Conservation (phyloP, 2,797 vertebrate genomes). For the Steatocranus sp. region DNA sequence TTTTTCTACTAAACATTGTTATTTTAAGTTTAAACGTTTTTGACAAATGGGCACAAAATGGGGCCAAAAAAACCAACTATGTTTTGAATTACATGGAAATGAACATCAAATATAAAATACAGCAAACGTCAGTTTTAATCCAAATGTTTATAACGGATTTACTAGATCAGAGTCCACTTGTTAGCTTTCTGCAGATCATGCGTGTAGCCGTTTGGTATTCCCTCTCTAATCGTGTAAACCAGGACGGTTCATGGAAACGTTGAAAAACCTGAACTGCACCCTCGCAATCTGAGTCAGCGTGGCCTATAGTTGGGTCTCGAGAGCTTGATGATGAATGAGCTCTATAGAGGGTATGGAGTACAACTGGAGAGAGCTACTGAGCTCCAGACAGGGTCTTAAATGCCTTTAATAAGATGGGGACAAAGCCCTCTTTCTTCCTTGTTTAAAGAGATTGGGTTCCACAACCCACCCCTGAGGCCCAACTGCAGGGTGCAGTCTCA, state of each 20-base stretch:
- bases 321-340: conserved; percentile 57
- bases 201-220: background rate
- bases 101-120: background rate
- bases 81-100: background rate
- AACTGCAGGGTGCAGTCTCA: conserved; percentile 43
- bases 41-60: background rate
- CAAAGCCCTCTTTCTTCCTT: conserved; percentile 76
- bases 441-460: conserved; percentile 74
- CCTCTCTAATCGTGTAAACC: background rate
- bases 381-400: conserved; percentile 71
- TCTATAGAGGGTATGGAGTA: conserved; percentile 41
- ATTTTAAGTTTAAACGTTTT: background rate
- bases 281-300: background rate
- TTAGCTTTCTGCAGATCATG: conserved; percentile 12
- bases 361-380: conserved; percentile 49
- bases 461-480: conserved; percentile 63
- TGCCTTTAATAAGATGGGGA: conserved; percentile 73
- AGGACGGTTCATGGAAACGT: conserved; percentile 9
- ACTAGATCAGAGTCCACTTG: background rate
- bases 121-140: background rate
- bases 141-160: background rate
- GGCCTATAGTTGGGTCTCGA: conserved; percentile 21
- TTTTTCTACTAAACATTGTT: background rate
- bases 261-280: conserved; percentile 13
- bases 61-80: background rate